Evolutionary conservation across 2,797 vertebrate genomes (phyloP), one percentile per base, ranked within the genome.

Genomic region (Pseudotriccus pelzelni): DNA sequence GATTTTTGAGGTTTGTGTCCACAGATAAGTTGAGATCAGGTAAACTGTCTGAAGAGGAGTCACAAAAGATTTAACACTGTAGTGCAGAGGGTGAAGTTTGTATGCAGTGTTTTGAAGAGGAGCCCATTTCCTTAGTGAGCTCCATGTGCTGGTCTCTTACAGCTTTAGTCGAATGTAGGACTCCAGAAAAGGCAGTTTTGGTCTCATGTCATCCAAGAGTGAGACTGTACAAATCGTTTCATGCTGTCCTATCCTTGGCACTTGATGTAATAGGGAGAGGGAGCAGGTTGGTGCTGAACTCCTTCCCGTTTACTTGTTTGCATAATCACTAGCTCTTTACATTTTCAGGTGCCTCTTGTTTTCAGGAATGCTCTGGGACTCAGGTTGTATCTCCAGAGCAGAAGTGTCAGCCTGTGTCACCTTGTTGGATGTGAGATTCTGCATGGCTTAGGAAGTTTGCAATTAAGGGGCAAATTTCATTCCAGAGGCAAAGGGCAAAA

Each of bases 131-230:
- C 34, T 46, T 44, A 39, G 39, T 0, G 6, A 83, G n/a, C 55
- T 52, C 28, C 27, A 0, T 34, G 20, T 43, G 28, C 64, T 67
- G 46, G 10, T 77, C 11, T 59, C 30, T 84, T 8, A 3, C 14
- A 43, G 64, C 44, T 91, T 62, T 39, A 85, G 15, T 25, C 59
- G 25, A 52, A 22, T 3, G 14, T 66, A 56, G 32, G 44, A 25
- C 52, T 75, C 27, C 59, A 84, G 64, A 77, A 83, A 59, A 82
- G 20, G 24, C 70, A 73, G 23, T 28, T 80, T 66, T 58, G 52
- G n/a, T 67, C 49, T 76, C 2, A 0, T 21, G 6, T 39, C 1
- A 4, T 49, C 49, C 21, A 27, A 14, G 19, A 4, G 2, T 50
- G 59, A n/a, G 16, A 34, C 53, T 43, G 34, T 74, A 23, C 43